These are phyloP conservation scores for Ormyrus rosae DNA, from an alignment of 2,888 invertebrate genomes.

Conservation along the genomic window DNA sequence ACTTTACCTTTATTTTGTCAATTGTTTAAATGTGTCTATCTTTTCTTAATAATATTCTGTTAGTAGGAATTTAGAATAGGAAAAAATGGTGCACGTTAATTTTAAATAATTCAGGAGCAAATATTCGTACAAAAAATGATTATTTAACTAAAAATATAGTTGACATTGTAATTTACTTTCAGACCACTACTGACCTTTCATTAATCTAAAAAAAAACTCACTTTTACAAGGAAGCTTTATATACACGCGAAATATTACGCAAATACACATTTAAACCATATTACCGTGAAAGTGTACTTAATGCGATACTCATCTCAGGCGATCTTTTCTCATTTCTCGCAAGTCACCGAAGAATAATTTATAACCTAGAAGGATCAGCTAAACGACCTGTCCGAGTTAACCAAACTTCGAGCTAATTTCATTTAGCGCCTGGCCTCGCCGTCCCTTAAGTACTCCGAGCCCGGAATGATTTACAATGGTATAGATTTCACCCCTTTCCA, in stretches of 20 bases:
- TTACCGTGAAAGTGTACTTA: conserved; percentile 23
- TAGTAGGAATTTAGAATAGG: no score
- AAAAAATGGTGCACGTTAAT: no score
- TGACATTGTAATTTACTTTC: no score
- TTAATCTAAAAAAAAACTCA: no score
- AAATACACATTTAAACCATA: conserved; percentile 28
- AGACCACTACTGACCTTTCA: no score
- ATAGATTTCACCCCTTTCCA: conserved; percentile 44
- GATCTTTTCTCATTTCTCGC: conserved; percentile 60
- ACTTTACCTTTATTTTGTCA: no score
- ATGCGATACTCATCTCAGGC: conserved; percentile 41
- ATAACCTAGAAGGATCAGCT: conserved; percentile 70
- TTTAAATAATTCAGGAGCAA: no score
- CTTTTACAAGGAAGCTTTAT: no score
- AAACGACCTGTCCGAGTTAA: conserved; percentile 70
- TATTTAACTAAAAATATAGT: no score
- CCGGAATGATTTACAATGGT: conserved; percentile 69
- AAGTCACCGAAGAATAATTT: conserved; percentile 74
- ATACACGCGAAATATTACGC: conserved; percentile 25
- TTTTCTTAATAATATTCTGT: no score
- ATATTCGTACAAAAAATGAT: no score
- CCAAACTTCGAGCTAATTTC: conserved; percentile 74
- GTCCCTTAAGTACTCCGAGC: conserved; percentile 58
- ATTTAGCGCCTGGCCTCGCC: conserved; percentile 69
- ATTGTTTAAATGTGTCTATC: no score